Evolutionary conservation across 2,797 vertebrate species (phyloP), one percentile per base, ranked within the genome.

Genomic region (Lacerta bilineata): DNA sequence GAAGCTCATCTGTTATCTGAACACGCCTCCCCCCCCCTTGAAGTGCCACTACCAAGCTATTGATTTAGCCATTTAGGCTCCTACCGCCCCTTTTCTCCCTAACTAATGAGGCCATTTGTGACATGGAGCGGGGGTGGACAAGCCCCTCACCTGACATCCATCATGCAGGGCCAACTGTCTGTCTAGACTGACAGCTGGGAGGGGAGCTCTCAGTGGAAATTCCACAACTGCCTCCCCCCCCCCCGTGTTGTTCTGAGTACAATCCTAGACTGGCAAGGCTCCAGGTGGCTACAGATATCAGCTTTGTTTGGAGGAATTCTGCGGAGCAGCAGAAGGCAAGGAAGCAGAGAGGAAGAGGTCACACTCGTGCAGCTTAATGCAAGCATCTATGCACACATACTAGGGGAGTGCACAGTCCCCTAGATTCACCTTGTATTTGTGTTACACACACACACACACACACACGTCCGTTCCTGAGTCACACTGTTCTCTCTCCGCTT

Each of bases 31-130:
- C 20, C 1, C 20, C 1, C 2, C 74, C 29, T 23, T 25, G 84
- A 90, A 76, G 33, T 2, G 84, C 25, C 80, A n/a, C 94, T 83
- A 88, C 71, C 15, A 77, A 92, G 86, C 68, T 36, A 92, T 88
- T 1, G 77, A 92, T 88, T 87, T 82, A 46, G 72, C 85, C 84
- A 81, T n/a, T 64, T 91, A 90, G 90, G 88, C n/a, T 71, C 33
- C 76, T 84, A 11, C 84, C 91, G 91, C 84, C 80, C 85, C 83
- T 91, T 92, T 91, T 89, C 91, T 89, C 80, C 93, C 83, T 92
- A 91, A 87, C 86, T 87, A 93, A 92, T 68, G 90, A 95, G 92
- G 92, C 95, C 93, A 89, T 93, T 92, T 90, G 89, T 7, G 17
- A 1, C 0, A 41, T 85, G 85, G 86, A 50, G 3, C 6, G 17